Evolutionary conservation across 2,888 invertebrate species (phyloP), one percentile per base, ranked within the genome.

Genomic region (Ellobium chinense): DNA sequence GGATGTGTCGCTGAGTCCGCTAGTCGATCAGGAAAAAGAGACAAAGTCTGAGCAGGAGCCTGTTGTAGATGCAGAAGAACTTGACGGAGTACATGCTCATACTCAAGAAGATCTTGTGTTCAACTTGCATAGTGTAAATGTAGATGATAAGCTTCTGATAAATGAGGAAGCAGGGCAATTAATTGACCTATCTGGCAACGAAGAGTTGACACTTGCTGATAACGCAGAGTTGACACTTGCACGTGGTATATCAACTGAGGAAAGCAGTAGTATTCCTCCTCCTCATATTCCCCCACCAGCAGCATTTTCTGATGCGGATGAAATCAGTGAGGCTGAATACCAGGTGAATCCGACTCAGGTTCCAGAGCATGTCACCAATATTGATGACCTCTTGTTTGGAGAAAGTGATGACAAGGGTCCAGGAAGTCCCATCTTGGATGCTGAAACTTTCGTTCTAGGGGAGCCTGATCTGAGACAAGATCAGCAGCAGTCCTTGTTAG

Each of bases 241-340:
- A 46, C 9, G 18, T 46, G n/a, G n/a, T n/a, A n/a, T n/a, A n/a
- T 12, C 5, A 37, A 3, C 9, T 37, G 27, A 14, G 46, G 12
- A 37, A 3, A 58, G n/a, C 31, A 18, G 34, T 21, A 4, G 34
- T 56, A 14, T 9, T n/a, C 21, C n/a, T 29, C 37, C 74, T 14
- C 9, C 36, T 21, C n/a, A 54, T 46, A 60, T 90, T 31, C 88
- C 90, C 1, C 89, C 89, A 58, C 90, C 90, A 4, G 76, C 80
- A 24, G 87, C 88, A 78, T 90, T 90, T 80, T 87, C 89, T 1
- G 88, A 89, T 79, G 74, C 65, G 58, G 74, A 74, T 18, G n/a
- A n/a, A 27, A 9, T 24, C 14, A 2, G 29, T 21, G 56, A 68
- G 2, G 9, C 14, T 68, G 46, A 46, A 29, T 60, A 36, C 0